Conservation (phyloP, 2,888 invertebrate species). For the Anorthoa munda region DNA sequence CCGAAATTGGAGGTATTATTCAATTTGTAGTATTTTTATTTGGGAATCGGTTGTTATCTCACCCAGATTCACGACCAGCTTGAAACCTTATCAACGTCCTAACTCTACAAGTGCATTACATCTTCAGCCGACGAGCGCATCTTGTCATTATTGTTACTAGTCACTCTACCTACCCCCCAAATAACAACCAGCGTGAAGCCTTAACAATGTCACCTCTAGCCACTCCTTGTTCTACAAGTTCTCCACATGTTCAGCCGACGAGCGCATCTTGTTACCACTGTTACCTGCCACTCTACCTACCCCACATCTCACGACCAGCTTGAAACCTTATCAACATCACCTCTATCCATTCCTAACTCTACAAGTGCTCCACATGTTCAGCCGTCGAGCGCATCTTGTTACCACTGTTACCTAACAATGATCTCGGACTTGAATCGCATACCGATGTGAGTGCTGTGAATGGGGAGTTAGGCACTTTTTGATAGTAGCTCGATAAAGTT, state of each 20-base stretch:
- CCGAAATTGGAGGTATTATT: too few species aligned
- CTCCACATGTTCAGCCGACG: constrained; percentile 84
- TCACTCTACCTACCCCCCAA: not conserved
- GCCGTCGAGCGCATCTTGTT: constrained; percentile 84
- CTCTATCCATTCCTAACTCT: constrained; percentile 66
- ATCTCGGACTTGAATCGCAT: constrained; percentile 73
- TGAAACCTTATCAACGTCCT: too few species aligned
- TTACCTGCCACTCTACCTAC: constrained; percentile 69
- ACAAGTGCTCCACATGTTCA: constrained; percentile 85
- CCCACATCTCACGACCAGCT: not conserved
- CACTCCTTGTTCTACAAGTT: constrained; percentile 71
- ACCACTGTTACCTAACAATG: constrained; percentile 84
- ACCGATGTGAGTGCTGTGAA: constrained; percentile 51
- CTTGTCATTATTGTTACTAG: constrained; percentile 85
- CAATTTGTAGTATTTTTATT: too few species aligned
- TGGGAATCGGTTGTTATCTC: too few species aligned
- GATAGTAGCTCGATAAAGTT: too few species aligned
- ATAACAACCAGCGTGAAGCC: not conserved
- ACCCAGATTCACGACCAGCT: too few species aligned
- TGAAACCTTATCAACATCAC: constrained; percentile 52
- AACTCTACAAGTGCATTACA: constrained; percentile 80
- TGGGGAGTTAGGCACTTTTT: constrained; percentile 67
- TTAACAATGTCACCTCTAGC: constrained; percentile 52
- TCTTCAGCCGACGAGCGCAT: constrained; percentile 83
- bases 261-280: constrained; percentile 84